Base-by-base conservation (phyloP, 2,797 vertebrate species). In the Borostomias antarcticus region DNA sequence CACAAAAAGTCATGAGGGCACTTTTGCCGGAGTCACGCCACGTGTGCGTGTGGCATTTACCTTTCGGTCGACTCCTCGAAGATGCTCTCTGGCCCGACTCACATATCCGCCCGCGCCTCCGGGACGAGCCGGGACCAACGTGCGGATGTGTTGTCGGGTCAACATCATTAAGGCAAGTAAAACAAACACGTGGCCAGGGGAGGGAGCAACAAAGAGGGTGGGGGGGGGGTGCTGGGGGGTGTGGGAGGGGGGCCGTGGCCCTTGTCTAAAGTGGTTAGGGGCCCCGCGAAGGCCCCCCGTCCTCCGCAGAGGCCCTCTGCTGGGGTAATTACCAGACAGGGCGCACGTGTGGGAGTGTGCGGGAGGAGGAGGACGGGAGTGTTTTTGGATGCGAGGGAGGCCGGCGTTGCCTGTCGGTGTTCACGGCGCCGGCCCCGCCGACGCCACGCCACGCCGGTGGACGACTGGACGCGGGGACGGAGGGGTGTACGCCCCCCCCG, bases 241-340 rank as follows among this genome's bases (percentile, higher is more conserved):
- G 73, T 84, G 75, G 70, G 73, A 9, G 32, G 32, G 32, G 32
- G 32, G 32, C 68, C 72, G 66, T 85, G 80, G 87, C 80, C 85
- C 89, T 85, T 87, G 84, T 88, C 83, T 88, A 83, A 89, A 86
- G 78, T 64, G 59, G 86, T 87, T 88, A 83, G 77, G 86, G 80
- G 88, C 84, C 84, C 77, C 72, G 76, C 83, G 80, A 80, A 69
- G 86, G 84, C 71, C 53, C 81, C 81, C 64, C 80, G 82, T 70
- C 87, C 82, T 87, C 79, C 69, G n/a, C n/a, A 74, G 85, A 82
- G 83, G 82, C 79, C 82, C n/a, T 80, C 78, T 81, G 70, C 2
- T 17, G 19, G 71, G 77, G 87, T 89, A 88, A 91, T 91, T 89
- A 87, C 85, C 76, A 67, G 71, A 48, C 60, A 58, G 64, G 60